Percentiles rank a stretch among this genome's conserved stretches.
These are phyloP conservation scores for Larimichthys polyactis DNA, from an alignment of 2,113 vertebrate species.

Conservation along the genomic window DNA sequence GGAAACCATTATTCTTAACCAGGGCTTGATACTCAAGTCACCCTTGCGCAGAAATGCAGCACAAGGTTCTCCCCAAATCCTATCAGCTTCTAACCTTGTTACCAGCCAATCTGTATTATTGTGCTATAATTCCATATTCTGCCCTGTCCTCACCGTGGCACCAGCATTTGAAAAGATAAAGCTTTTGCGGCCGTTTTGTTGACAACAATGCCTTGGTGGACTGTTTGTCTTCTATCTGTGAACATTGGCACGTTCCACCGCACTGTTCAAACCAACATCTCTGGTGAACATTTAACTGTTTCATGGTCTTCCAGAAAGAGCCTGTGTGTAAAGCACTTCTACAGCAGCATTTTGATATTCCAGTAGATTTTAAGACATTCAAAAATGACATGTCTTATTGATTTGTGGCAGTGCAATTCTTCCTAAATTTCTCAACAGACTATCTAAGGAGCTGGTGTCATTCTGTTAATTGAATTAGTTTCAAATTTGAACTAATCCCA, in stretches of 20 bases:
- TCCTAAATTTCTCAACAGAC: not conserved
- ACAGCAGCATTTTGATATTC: not conserved
- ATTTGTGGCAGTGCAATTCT: not conserved
- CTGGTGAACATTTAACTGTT: constrained; percentile 51
- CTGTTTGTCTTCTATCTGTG: constrained; percentile 75
- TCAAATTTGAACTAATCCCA: not conserved
- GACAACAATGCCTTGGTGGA: constrained; percentile 71
- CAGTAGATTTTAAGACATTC: not conserved
- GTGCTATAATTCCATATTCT: constrained; percentile 86
- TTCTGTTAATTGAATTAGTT: not conserved
- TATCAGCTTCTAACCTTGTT: constrained; percentile 87
- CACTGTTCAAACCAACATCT: constrained; percentile 56
- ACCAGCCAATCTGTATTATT: constrained; percentile 87
- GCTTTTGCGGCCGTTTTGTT: constrained; percentile 67
- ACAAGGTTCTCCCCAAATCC: constrained; percentile 84
- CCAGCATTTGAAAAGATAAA: constrained; percentile 76
- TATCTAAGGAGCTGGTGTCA: not conserved
- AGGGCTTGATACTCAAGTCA: constrained; percentile 84
- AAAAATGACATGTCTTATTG: not conserved
- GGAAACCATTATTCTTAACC: constrained; percentile 87
- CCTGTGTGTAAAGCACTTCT: not conserved
- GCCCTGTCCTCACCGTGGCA: constrained; percentile 81
- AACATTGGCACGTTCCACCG: constrained; percentile 61
- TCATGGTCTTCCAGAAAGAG: not conserved
- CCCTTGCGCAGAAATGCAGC: constrained; percentile 82